A percentile compares a stretch with the other conserved stretches of the same genome.
Conservation (phyloP, 2,888 invertebrate species). For the Halictus quadricinctus region DNA sequence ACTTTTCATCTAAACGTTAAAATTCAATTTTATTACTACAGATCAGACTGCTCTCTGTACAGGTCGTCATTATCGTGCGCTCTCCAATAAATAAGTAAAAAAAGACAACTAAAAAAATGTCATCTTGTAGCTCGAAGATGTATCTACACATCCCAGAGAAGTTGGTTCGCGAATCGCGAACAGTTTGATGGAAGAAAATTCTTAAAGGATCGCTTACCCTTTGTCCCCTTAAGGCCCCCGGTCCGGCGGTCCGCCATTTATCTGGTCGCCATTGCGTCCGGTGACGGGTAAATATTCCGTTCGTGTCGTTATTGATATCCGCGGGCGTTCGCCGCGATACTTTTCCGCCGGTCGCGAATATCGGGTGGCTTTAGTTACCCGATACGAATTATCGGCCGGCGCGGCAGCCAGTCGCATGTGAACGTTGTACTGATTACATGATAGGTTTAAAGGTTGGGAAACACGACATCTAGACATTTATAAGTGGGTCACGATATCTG, state of each 20-base stretch:
- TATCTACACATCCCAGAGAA: too few species aligned
- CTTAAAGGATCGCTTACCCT: neutral
- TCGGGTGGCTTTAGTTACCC: constrained; percentile 56
- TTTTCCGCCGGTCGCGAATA: constrained; percentile 48
- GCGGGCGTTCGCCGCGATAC: constrained; percentile 38
- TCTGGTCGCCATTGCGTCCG: constrained; percentile 34
- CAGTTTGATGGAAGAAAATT: neutral
- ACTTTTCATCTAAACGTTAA: too few species aligned
- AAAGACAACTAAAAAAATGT: neutral
- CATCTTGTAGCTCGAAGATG: neutral
- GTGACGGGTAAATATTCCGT: constrained; percentile 38
- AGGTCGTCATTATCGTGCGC: too few species aligned
- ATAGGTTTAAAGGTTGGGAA: constrained; percentile 63
- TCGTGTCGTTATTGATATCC: constrained; percentile 53
- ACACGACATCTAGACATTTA: constrained; percentile 66
- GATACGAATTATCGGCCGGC: constrained; percentile 62
- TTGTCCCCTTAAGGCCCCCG: neutral
- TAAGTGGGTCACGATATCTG: constrained; percentile 68
- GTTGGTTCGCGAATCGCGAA: neutral
- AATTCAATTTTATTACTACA: too few species aligned
- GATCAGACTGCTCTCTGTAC: too few species aligned
- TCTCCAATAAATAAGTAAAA: neutral
- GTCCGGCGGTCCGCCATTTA: constrained; percentile 25
- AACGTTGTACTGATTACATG: constrained; percentile 58
- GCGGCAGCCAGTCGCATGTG: constrained; percentile 55